Conservation (phyloP, 1,140 invertebrate species). For the Anagrus nilaparvatae region DNA sequence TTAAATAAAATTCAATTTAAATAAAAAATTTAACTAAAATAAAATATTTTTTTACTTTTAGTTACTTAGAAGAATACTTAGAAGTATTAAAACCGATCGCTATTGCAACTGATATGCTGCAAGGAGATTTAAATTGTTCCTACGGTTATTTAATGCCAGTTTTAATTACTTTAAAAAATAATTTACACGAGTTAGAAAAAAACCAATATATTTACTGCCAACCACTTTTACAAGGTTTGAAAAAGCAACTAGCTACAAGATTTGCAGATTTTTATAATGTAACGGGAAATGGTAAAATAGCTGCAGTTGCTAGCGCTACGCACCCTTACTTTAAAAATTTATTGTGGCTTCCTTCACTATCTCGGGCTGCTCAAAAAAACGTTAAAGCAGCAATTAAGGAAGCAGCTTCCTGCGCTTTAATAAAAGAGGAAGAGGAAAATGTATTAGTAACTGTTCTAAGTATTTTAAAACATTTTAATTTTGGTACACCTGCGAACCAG, state of each 20-base stretch:
- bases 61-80: constrained; percentile 14
- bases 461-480: constrained; percentile 4
- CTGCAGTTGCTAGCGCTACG: constrained; percentile 11
- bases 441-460: not conserved
- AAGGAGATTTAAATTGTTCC: constrained; percentile 12
- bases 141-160: constrained; percentile 14
- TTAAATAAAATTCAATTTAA: not conserved
- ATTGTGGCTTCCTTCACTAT: constrained; percentile 11
- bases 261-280: constrained; percentile 12
- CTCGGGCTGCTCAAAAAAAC: constrained; percentile 3
- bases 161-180: constrained; percentile 9
- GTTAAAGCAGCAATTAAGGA: too few species aligned
- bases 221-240: not conserved
- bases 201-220: not conserved
- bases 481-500: not conserved
- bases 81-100: constrained; percentile 9
- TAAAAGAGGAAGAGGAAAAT: too few species aligned
- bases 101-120: constrained; percentile 11
- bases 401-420: too few species aligned
- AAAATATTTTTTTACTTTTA: constrained; percentile 4
- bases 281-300: constrained; percentile 5
- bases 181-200: constrained; percentile 1
- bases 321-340: constrained; percentile 4
- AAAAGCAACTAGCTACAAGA: constrained; percentile 7
- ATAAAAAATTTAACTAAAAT: not conserved